Conservation (phyloP, 2,888 invertebrate genomes). For the Lasioglossum lativentre region DNA sequence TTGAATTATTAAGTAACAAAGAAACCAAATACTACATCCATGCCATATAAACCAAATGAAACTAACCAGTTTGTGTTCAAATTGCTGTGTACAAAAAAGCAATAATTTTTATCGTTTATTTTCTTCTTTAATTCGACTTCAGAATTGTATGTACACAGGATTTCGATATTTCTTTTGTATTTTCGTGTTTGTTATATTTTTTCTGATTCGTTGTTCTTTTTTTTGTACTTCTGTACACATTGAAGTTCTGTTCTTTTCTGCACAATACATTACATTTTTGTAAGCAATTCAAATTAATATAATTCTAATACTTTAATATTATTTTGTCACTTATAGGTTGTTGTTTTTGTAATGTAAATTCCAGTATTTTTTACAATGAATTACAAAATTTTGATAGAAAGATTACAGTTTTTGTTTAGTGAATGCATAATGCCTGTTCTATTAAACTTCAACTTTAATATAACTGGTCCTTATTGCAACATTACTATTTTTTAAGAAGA, state of each 20-base stretch:
- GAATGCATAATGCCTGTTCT: constrained; percentile 17
- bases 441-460: constrained; percentile 39
- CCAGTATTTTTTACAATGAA: constrained; percentile 45
- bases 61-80: constrained; percentile 83
- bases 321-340: constrained; percentile 10
- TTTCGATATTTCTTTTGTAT: constrained; percentile 23
- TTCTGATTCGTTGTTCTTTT: constrained; percentile 27
- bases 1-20: constrained; percentile 73
- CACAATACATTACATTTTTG: constrained; percentile 33
- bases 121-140: constrained; percentile 44
- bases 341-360: constrained; percentile 34
- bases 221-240: constrained; percentile 18
- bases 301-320: constrained; percentile 30
- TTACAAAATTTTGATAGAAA: constrained; percentile 16
- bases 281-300: constrained; percentile 38
- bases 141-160: constrained; percentile 36
- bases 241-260: constrained; percentile 19
- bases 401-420: constrained; percentile 27
- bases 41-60: constrained; percentile 84
- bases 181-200: constrained; percentile 27
- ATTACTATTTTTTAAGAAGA: constrained; percentile 39
- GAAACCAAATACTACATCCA: constrained; percentile 83
- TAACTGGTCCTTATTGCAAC: constrained; percentile 40
- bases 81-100: constrained; percentile 76
- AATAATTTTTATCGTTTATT: constrained; percentile 50